These are phyloP conservation scores for Lamellibrachia satsuma DNA, from an alignment of 2,888 invertebrate genomes.

Conservation along the genomic window DNA sequence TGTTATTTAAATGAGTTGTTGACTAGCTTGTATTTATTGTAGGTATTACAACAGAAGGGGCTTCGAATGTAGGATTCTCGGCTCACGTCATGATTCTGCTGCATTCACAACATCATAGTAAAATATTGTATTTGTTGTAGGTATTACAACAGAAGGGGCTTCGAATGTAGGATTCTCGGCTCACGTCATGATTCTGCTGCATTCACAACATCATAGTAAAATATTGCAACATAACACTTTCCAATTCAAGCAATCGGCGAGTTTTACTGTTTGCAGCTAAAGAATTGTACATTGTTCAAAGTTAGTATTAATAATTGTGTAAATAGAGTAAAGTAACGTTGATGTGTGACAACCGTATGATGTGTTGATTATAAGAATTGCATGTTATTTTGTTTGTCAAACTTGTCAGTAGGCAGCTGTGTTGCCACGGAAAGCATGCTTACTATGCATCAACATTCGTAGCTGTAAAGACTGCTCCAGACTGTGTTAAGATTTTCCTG, in stretches of 20 bases:
- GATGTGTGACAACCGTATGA: background rate
- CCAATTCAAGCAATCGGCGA: background rate
- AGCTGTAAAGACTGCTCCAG: background rate
- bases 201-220: background rate
- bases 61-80: conserved; percentile 28
- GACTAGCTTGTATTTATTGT: background rate
- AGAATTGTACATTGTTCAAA: conserved; percentile 13
- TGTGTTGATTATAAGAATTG: background rate
- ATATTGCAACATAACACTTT: background rate
- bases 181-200: background rate
- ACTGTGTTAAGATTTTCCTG: background rate
- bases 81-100: background rate
- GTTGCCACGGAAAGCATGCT: background rate
- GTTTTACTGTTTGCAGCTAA: background rate
- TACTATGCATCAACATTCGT: conserved; percentile 1
- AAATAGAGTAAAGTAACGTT: background rate
- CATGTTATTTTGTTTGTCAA: background rate
- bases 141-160: conserved; percentile 33
- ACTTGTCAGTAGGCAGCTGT: background rate
- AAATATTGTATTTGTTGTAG: conserved; percentile 19
- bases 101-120: background rate
- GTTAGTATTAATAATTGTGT: background rate
- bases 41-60: conserved; percentile 34
- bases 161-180: conserved; percentile 28
- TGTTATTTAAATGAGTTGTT: too few relatives aligned